Evolutionary conservation across 2,113 vertebrate genomes (phyloP).

Genomic region (Pipra filicauda): DNA sequence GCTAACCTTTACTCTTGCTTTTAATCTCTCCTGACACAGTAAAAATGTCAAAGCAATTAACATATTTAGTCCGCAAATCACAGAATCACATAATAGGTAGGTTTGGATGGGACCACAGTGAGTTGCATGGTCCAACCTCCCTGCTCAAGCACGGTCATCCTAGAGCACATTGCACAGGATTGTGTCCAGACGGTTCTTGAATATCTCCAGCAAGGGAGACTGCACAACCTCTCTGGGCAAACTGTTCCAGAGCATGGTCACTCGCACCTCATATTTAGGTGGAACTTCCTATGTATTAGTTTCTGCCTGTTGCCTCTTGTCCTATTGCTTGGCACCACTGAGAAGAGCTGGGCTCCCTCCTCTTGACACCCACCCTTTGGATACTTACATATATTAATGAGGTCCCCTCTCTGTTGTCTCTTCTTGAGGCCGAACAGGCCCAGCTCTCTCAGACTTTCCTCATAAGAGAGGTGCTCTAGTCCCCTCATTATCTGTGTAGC

Average conservation of each 20-base stretch:
- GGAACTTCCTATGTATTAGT: not conserved
- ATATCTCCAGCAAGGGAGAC: not conserved
- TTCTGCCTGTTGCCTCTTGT: not conserved
- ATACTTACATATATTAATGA: not conserved
- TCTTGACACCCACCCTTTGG: not conserved
- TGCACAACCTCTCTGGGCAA: not conserved
- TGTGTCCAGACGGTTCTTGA: not conserved
- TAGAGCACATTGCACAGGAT: not conserved
- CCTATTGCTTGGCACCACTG: not conserved
- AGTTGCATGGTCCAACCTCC: not conserved
- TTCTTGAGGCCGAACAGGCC: not conserved
- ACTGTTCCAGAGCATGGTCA: not conserved
- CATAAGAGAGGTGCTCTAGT: not conserved
- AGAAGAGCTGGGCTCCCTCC: not conserved
- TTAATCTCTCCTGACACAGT: not conserved
- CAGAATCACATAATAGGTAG: not conserved
- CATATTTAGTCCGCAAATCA: not conserved
- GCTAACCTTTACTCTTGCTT: not conserved
- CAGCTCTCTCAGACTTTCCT: not conserved
- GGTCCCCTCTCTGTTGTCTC: not conserved
- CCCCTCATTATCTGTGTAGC: not conserved
- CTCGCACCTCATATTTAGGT: not conserved
- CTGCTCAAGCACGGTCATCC: not conserved
- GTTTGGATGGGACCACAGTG: too few relatives aligned
- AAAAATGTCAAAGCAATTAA: not conserved